Evolutionary conservation across 2,797 vertebrate species (phyloP).

Genomic region (Erpetoichthys calabaricus): DNA sequence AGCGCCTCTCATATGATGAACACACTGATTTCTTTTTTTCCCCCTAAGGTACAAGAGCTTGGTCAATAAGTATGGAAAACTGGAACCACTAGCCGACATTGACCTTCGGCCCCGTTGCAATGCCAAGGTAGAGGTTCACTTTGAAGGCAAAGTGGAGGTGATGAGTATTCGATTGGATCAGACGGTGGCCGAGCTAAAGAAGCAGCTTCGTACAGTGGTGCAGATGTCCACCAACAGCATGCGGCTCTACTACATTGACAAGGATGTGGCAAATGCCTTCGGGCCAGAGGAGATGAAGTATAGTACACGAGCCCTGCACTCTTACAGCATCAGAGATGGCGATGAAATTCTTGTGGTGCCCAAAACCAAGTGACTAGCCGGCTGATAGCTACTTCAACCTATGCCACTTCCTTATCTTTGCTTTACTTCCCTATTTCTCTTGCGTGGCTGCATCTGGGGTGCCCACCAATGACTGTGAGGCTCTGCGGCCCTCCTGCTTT

Average conservation of each 20-base stretch:
- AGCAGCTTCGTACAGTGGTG: constrained; percentile 66
- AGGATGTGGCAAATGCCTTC: constrained; percentile 53
- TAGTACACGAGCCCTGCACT: constrained; percentile 74
- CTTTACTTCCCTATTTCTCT: not conserved
- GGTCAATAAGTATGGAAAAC: constrained; percentile 74
- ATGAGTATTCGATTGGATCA: constrained; percentile 80
- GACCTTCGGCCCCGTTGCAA: constrained; percentile 77
- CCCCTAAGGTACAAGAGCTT: constrained; percentile 69
- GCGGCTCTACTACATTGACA: constrained; percentile 79
- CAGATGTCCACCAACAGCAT: constrained; percentile 71
- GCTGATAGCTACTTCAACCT: not conserved
- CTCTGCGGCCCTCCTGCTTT: too few species aligned
- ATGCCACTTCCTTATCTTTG: not conserved
- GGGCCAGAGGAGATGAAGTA: constrained; percentile 85
- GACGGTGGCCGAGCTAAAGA: constrained; percentile 84
- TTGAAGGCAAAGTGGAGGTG: constrained; percentile 66
- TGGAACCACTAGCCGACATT: constrained; percentile 83
- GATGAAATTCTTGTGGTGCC: constrained; percentile 85
- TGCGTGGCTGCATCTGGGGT: too few species aligned
- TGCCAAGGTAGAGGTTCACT: constrained; percentile 72
- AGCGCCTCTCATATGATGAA: too few species aligned
- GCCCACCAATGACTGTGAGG: too few species aligned
- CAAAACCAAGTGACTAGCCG: constrained; percentile 42
- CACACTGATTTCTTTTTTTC: too few species aligned
- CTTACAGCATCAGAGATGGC: constrained; percentile 82